phyloP scores from a whole-genome alignment of 2,113 vertebrate species.

The Diadophis punctatus region DNA sequence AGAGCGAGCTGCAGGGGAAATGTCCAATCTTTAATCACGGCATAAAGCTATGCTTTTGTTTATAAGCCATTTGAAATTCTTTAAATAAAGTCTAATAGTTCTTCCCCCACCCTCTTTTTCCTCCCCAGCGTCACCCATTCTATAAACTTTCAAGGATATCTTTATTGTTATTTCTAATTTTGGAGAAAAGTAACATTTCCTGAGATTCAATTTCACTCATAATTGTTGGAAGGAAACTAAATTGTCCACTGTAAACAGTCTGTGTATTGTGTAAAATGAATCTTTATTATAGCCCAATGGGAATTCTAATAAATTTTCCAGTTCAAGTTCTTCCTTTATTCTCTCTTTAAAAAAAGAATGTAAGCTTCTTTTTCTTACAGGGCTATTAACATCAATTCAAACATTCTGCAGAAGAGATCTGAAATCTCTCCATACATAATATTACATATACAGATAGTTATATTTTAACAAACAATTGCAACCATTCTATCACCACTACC shows the following conservation, averaged over 20 bases:
- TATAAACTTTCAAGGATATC: constrained; percentile 73
- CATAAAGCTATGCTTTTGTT: constrained; percentile 39
- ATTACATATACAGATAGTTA: constrained; percentile 8
- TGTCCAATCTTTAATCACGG: neutral
- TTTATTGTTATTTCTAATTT: constrained; percentile 91
- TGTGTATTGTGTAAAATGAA: constrained; percentile 80
- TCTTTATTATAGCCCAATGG: constrained; percentile 63
- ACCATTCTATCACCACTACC: constrained; percentile 11
- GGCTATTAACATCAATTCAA: constrained; percentile 54
- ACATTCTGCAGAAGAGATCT: constrained; percentile 39
- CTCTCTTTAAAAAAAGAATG: neutral
- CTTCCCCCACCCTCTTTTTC: neutral
- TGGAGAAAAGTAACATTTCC: constrained; percentile 92
- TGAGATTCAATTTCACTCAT: constrained; percentile 98
- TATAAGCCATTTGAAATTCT: constrained; percentile 51
- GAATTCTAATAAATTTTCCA: constrained; percentile 61
- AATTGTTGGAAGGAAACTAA: constrained; percentile 99
- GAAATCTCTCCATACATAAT: constrained; percentile 48
- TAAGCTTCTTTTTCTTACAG: constrained; percentile 39
- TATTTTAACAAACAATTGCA: constrained; percentile 64
- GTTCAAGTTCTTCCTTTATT: constrained; percentile 40
- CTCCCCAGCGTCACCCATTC: constrained; percentile 14
- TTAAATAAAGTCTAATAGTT: constrained; percentile 58
- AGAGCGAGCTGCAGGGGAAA: constrained; percentile 7
- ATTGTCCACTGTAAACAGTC: constrained; percentile 90